Base-by-base conservation (phyloP, 2,888 invertebrate species). In the Notocelia uddmanniana region DNA sequence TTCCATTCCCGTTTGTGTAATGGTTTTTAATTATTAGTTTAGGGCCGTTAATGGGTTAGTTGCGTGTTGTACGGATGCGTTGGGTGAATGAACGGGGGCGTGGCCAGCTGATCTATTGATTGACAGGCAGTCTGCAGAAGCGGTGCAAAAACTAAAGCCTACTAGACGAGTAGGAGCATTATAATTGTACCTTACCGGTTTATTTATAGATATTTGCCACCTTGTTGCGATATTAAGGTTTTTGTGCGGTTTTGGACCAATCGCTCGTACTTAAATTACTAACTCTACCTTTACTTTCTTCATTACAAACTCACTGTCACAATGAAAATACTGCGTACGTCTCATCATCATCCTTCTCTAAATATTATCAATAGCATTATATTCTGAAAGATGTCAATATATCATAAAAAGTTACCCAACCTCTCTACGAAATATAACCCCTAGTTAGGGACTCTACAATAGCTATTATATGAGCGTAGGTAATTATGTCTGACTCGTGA, bases 21-120 rank as follows among this genome's bases (percentile, higher is more conserved):
- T 87, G 88, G 78, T 87, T 89, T 91, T 90, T 91, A 91, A 91
- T 92, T 89, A 87, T 85, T 81, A 81, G 79, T 81, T 84, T 79
- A 79, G 84, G 81, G 84, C 86, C 84, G 86, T 89, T 91, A 90
- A 88, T 87, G 79, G 84, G 81, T 83, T 81, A 84, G 80, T 80
- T 79, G 80, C 75, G 75, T 76, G 76, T 60, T 69, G 66, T 67
- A 62, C 77, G 77, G 78, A 76, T 77, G 77, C 76, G 76, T 73
- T 74, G 76, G 80, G 79, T 85, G 84, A 85, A 85, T 86, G 85
- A 83, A 81, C 82, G 83, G 79, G 79, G 78, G 80, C 64, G 72
- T 67, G 73, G 76, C 72, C 72, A 68, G 76, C 64, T 64, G 64
- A 79, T 80, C 78, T 78, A 78, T 76, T 77, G 58, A 59, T 59